Percentiles rank a stretch among this genome's conserved stretches.
phyloP scores from a whole-genome alignment of 2,797 vertebrate species.

The Sebastes paucispinis region DNA sequence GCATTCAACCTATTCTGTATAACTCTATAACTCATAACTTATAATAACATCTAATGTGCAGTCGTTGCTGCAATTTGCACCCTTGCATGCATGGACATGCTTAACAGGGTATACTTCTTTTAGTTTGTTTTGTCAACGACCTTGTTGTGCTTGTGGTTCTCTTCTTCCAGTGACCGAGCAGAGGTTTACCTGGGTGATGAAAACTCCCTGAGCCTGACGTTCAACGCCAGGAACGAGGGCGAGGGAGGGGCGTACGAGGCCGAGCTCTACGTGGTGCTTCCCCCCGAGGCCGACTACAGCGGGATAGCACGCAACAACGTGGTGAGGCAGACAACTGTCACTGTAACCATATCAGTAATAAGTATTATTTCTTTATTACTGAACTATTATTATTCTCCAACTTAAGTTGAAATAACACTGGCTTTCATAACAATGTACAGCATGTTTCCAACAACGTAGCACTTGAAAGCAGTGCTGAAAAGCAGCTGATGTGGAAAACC shows the following conservation, averaged over 20 bases:
- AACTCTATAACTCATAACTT: background rate
- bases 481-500: background rate
- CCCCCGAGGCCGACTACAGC: slow-evolving; percentile 88
- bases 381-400: background rate
- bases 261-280: slow-evolving; percentile 88
- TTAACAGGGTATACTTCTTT: background rate
- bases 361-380: background rate
- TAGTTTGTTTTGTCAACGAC: background rate
- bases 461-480: background rate
- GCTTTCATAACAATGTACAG: background rate
- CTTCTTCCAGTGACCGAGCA: slow-evolving; percentile 79
- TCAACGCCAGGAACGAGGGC: slow-evolving; percentile 88
- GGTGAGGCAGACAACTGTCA: slow-evolving; percentile 72
- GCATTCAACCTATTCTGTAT: background rate
- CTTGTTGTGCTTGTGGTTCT: background rate
- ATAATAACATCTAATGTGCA: background rate
- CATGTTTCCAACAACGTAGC: background rate
- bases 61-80: background rate
- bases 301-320: slow-evolving; percentile 88
- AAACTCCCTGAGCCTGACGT: slow-evolving; percentile 86
- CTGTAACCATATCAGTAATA: background rate
- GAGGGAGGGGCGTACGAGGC: slow-evolving; percentile 94
- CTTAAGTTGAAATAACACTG: background rate
- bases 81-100: background rate
- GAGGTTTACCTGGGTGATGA: slow-evolving; percentile 88